phyloP scores from a whole-genome alignment of 2,113 vertebrate species.

The Pleuronectes platessa region DNA sequence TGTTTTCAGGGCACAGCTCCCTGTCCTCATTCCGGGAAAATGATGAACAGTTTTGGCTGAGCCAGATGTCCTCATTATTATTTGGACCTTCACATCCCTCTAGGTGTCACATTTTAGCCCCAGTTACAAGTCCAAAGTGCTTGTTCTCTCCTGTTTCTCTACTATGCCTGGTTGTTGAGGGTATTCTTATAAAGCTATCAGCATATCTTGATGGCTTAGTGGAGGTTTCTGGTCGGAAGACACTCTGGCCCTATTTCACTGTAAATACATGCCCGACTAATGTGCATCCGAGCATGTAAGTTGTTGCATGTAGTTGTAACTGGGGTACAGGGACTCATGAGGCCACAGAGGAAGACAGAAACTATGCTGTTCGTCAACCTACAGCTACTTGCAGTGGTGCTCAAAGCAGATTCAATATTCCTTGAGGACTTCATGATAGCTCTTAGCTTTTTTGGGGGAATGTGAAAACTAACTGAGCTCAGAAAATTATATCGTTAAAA shows the following conservation, averaged over 20 bases:
- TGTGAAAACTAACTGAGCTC: too few species aligned
- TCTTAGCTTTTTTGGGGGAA: too few species aligned
- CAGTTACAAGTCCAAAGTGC: constrained; percentile 1
- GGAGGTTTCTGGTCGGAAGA: constrained; percentile 42
- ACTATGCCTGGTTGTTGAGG: constrained; percentile 8
- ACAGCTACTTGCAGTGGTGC: too few species aligned
- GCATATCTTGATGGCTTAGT: constrained; percentile 30
- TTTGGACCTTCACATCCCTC: constrained; percentile 17
- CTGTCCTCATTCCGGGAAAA: constrained; percentile 13
- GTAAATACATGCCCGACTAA: constrained; percentile 68
- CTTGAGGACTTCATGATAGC: too few species aligned
- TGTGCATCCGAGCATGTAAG: constrained; percentile 76
- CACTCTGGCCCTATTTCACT: constrained; percentile 13
- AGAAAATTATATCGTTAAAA: too few species aligned
- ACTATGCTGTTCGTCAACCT: too few species aligned
- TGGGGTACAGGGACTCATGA: constrained; percentile 16
- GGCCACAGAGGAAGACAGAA: too few species aligned
- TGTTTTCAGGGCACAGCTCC: constrained; percentile 5
- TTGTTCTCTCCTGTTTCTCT: neutral
- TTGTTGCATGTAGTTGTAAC: constrained; percentile 63
- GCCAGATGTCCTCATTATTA: constrained; percentile 40
- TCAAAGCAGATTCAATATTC: too few species aligned
- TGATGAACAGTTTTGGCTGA: constrained; percentile 19
- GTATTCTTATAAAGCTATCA: constrained; percentile 54
- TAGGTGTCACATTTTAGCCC: constrained; percentile 4